Evolutionary conservation across 2,888 invertebrate species (phyloP).

Genomic region (Tinea trinotella): DNA sequence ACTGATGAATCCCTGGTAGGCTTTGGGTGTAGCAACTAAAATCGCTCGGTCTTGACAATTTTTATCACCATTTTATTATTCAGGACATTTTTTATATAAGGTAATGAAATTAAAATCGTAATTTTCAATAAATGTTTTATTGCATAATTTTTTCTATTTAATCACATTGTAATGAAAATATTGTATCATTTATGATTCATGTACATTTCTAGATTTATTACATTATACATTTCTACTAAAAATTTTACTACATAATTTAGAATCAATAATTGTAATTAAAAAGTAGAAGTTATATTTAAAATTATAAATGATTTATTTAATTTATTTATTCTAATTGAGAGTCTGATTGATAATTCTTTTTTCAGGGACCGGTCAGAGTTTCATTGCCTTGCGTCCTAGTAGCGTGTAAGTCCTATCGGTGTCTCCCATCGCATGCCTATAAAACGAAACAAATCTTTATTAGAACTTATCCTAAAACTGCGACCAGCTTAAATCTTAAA

Average conservation of each 20-base stretch:
- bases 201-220: too few species aligned
- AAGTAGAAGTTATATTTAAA: too few species aligned
- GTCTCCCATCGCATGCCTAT: conserved; percentile 43
- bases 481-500: too few species aligned
- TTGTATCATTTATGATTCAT: too few species aligned
- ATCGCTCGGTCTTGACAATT: too few species aligned
- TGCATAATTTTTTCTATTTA: conserved; percentile 4
- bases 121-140: conserved; percentile 5
- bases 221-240: not conserved
- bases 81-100: too few species aligned
- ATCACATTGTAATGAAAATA: not conserved
- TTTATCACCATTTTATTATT: too few species aligned
- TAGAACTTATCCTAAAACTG: too few species aligned
- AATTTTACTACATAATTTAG: not conserved
- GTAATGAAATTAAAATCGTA: not conserved
- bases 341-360: not conserved
- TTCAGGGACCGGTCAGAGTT: not conserved
- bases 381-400: conserved; percentile 25
- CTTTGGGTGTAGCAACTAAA: too few species aligned
- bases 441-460: conserved; percentile 25
- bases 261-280: not conserved
- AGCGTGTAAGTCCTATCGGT: conserved; percentile 32
- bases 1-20: too few species aligned
- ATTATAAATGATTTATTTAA: not conserved
- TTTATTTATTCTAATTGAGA: not conserved